Conservation (phyloP, 2,888 invertebrate species). For the Malacosoma neustria region DNA sequence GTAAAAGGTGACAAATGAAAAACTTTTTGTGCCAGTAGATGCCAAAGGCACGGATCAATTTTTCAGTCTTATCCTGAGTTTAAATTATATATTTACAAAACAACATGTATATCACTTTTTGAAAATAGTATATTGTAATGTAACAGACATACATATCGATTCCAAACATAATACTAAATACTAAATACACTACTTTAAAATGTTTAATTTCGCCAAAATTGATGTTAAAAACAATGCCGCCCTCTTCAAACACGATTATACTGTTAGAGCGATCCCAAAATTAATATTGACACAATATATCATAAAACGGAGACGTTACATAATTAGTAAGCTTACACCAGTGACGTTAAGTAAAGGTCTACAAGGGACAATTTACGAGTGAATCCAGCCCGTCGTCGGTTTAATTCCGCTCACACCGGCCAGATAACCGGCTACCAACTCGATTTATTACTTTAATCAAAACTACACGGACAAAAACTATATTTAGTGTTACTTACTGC, state of each 20-base stretch:
- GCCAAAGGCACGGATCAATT: too few species aligned
- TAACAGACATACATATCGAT: too few species aligned
- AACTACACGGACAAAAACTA: constrained; percentile 54
- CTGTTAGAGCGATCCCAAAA: not conserved
- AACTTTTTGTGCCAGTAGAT: too few species aligned
- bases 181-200: too few species aligned
- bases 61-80: too few species aligned
- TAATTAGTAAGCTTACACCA: constrained; percentile 23
- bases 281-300: not conserved
- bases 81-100: too few species aligned
- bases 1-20: too few species aligned
- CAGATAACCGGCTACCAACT: constrained; percentile 44
- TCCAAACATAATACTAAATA: too few species aligned
- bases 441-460: constrained; percentile 68
- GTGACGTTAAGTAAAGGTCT: constrained; percentile 26
- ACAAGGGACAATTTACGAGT: constrained; percentile 55
- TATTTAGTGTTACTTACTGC: constrained; percentile 8
- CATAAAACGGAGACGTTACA: not conserved
- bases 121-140: too few species aligned
- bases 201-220: too few species aligned
- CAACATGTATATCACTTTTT: too few species aligned
- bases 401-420: constrained; percentile 45
- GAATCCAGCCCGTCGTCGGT: constrained; percentile 43
- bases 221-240: too few species aligned
- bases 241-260: not conserved